A percentile compares a stretch with the other conserved stretches of the same genome.
Conservation (phyloP, 2,797 vertebrate genomes). For the Hybognathus amarus region DNA sequence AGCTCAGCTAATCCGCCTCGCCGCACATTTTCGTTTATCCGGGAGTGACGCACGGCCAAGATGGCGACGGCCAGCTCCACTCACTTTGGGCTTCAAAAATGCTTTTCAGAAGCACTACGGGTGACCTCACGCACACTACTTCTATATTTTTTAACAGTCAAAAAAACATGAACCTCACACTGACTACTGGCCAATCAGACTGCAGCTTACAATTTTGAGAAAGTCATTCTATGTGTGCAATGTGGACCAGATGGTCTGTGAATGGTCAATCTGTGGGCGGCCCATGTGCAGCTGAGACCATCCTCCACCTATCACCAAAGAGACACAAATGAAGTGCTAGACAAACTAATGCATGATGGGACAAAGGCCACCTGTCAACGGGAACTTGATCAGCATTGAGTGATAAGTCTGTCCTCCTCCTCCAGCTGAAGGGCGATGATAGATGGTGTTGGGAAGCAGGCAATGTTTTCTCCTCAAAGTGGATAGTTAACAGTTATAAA, state of each 20-base stretch:
- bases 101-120: no score
- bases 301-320: constrained; percentile 9
- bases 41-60: no score
- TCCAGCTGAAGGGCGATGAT: not conserved
- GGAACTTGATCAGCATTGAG: constrained; percentile 8
- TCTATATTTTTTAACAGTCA: not conserved
- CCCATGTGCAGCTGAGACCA: not conserved
- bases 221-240: not conserved
- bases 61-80: no score
- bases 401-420: not conserved
- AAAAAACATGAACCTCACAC: not conserved
- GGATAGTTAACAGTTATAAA: not conserved
- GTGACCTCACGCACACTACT: no score
- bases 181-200: not conserved
- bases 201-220: not conserved
- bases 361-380: constrained; percentile 15
- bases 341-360: not conserved
- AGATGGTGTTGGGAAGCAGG: constrained; percentile 5
- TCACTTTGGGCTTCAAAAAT: no score
- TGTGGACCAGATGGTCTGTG: not conserved
- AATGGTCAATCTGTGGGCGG: not conserved
- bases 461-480: constrained; percentile 18
- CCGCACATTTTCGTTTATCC: no score
- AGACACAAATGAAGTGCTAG: constrained; percentile 8
- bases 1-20: no score